Percentiles rank a stretch among this genome's conserved stretches.
Evolutionary conservation across 35 echinoderm and acorn worm genomes (phyloP).

Genomic region (Lytechinus variegatus): DNA sequence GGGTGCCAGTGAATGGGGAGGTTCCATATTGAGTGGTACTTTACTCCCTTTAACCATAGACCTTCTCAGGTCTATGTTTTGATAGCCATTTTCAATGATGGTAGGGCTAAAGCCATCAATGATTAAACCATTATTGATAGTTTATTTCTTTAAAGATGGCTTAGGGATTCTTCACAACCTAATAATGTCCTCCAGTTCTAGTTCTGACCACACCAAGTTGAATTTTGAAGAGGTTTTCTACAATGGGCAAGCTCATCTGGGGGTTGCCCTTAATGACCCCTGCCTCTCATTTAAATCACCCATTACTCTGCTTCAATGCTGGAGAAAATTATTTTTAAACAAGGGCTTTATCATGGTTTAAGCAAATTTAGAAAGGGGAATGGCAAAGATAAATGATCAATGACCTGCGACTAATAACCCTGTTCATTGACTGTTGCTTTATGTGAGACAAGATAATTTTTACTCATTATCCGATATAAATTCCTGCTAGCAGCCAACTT

Average conservation of each 20-base stretch:
- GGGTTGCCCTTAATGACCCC: not conserved
- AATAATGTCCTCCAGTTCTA: not conserved
- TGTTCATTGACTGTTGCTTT: not conserved
- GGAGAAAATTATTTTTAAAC: not conserved
- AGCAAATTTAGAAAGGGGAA: not conserved
- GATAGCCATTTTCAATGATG: not conserved
- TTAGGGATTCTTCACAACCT: not conserved
- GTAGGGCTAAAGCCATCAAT: too few relatives aligned
- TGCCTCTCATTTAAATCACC: not conserved
- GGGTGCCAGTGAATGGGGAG: not conserved
- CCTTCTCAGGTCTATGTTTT: too few relatives aligned
- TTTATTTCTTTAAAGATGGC: not conserved
- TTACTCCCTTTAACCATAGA: not conserved
- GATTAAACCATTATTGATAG: not conserved
- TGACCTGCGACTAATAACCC: not conserved
- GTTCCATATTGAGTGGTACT: not conserved
- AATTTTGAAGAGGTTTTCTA: constrained; percentile 12
- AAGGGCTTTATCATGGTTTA: not conserved
- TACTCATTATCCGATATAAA: not conserved
- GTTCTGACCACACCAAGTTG: not conserved
- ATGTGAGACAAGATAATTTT: not conserved
- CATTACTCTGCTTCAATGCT: not conserved
- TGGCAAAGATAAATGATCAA: not conserved
- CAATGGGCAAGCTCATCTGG: not conserved
- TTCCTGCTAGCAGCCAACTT: not conserved